A percentile compares a stretch with the other conserved stretches of the same genome.
Evolutionary conservation across 2,113 vertebrate species (phyloP).

Genomic region (Tachysurus vachellii): DNA sequence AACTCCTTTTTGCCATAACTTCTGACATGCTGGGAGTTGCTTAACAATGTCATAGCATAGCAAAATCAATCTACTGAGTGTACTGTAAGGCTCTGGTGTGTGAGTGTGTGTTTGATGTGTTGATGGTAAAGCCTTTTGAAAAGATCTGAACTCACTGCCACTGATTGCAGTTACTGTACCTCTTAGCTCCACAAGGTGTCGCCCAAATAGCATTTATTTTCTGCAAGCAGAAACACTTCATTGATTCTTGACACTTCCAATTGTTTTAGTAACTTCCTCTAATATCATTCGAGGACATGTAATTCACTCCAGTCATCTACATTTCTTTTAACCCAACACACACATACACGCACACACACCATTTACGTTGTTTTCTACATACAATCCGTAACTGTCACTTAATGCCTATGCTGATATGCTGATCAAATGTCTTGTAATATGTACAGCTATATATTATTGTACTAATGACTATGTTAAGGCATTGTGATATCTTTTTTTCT

Average conservation of each 20-base stretch:
- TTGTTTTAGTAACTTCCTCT: neutral
- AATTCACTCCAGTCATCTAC: slow-evolving; percentile 9
- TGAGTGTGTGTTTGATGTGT: slow-evolving; percentile 28
- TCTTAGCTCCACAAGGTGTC: neutral
- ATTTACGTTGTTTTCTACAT: slow-evolving; percentile 48
- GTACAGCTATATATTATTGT: slow-evolving; percentile 70
- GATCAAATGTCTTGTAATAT: slow-evolving; percentile 66
- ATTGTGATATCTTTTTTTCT: slow-evolving; percentile 66
- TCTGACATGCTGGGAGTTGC: slow-evolving; percentile 8
- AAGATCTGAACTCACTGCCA: neutral
- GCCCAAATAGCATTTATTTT: neutral
- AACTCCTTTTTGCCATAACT: slow-evolving; percentile 14
- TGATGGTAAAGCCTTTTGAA: slow-evolving; percentile 28
- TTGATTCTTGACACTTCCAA: neutral
- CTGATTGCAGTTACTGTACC: slow-evolving; percentile 10
- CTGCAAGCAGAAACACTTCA: neutral
- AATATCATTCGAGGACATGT: neutral
- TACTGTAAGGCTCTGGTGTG: slow-evolving; percentile 39
- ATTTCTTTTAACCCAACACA: slow-evolving; percentile 22
- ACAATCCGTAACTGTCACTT: slow-evolving; percentile 56
- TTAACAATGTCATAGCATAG: slow-evolving; percentile 31
- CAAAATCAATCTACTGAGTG: slow-evolving; percentile 28
- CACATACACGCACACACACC: slow-evolving; percentile 24
- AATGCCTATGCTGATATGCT: slow-evolving; percentile 61
- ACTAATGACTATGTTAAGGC: slow-evolving; percentile 71